These are phyloP conservation scores for Notamacropus eugenii DNA, from an alignment of 2,797 vertebrate genomes.

Conservation along the genomic window DNA sequence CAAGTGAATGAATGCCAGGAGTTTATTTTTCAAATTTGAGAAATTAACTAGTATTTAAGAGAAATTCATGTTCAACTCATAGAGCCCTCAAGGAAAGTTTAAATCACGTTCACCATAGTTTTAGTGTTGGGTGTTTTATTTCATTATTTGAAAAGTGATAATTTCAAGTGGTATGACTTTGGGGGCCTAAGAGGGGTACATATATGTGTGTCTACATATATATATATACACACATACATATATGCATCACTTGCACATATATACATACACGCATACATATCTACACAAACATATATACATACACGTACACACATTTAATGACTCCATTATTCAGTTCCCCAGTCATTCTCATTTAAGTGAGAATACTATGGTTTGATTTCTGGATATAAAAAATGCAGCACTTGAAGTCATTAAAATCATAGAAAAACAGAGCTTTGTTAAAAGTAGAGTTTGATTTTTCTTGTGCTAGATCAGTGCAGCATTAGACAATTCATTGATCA, in stretches of 20 bases:
- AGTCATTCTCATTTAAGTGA: neutral
- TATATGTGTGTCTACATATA: too few relatives aligned
- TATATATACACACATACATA: too few relatives aligned
- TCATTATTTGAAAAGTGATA: conserved; percentile 29
- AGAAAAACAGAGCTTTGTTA: neutral
- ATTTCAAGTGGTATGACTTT: neutral
- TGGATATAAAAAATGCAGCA: neutral
- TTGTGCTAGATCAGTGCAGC: neutral
- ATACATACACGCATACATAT: too few relatives aligned
- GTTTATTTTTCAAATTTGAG: neutral
- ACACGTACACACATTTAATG: too few relatives aligned
- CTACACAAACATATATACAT: too few relatives aligned
- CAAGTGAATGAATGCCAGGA: neutral
- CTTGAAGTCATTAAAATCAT: neutral
- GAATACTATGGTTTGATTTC: neutral
- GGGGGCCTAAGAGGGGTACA: too few relatives aligned
- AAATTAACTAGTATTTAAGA: neutral
- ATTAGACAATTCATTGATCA: neutral
- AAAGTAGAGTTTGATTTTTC: neutral
- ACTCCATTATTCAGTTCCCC: neutral
- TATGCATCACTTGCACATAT: too few relatives aligned
- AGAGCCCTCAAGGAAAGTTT: neutral
- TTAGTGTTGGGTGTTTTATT: neutral
- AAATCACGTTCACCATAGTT: neutral
- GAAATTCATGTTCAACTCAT: neutral